These are phyloP conservation scores for Lutraria rhynchaena DNA, from an alignment of 1,140 invertebrate genomes.

Conservation along the genomic window DNA sequence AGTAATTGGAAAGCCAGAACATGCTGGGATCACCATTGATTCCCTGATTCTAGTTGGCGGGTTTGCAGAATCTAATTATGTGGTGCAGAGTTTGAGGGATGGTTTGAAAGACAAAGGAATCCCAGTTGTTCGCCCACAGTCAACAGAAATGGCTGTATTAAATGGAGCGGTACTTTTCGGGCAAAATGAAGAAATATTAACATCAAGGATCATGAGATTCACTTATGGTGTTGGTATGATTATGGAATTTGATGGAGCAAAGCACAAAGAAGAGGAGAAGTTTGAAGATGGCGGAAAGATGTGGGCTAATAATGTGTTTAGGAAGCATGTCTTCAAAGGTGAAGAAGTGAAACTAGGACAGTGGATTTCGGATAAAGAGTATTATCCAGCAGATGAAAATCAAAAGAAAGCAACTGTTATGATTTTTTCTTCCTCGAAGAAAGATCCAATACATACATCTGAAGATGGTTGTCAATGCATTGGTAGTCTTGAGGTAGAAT, in stretches of 20 bases:
- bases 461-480: conserved; percentile 21
- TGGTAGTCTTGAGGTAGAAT: conserved; percentile 31
- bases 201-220: conserved; percentile 23
- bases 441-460: conserved; percentile 22
- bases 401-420: conserved; percentile 21
- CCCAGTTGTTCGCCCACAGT: conserved; percentile 31
- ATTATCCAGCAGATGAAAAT: conserved; percentile 10
- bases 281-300: conserved; percentile 28
- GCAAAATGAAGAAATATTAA: conserved; percentile 40
- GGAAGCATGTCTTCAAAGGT: conserved; percentile 27
- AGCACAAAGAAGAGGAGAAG: conserved; percentile 1
- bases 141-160: conserved; percentile 21
- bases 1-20: neutral
- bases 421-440: conserved; percentile 27
- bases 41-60: conserved; percentile 37
- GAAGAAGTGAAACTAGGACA: conserved; percentile 40
- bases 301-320: conserved; percentile 37
- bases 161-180: conserved; percentile 39
- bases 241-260: conserved; percentile 19
- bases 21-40: conserved; percentile 6
- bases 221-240: conserved; percentile 32
- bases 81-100: conserved; percentile 3
- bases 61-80: conserved; percentile 28
- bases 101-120: neutral
- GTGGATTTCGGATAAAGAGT: conserved; percentile 29